phyloP scores from a whole-genome alignment of 1,140 invertebrate species.

The Drosophila pallidifrons region DNA sequence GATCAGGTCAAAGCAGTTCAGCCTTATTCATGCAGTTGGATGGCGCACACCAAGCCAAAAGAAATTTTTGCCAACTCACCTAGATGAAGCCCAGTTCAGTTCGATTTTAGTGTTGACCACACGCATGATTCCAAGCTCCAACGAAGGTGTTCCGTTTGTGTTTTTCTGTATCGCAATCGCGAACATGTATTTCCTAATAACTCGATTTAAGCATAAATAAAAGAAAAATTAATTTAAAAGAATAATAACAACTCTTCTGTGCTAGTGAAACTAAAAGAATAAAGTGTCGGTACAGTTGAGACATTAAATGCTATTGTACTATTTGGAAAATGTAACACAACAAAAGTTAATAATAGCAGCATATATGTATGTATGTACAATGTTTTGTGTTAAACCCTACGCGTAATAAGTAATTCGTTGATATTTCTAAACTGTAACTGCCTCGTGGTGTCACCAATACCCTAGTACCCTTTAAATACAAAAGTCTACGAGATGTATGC shows the following conservation, averaged over 20 bases:
- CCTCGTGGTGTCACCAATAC: no score
- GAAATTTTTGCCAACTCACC: constrained; percentile 45
- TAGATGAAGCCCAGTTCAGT: constrained; percentile 56
- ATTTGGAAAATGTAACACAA: not conserved
- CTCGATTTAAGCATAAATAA: not conserved
- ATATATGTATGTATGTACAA: no score
- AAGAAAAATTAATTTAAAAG: not conserved
- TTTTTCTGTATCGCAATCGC: not conserved
- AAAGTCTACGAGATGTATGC: no score
- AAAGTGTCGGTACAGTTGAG: not conserved
- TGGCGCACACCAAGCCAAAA: not conserved
- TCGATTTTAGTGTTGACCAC: constrained; percentile 47
- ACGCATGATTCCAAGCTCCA: constrained; percentile 41
- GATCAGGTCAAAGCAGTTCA: not conserved
- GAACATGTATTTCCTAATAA: not conserved
- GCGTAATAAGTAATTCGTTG: no score
- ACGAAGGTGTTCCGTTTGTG: not conserved
- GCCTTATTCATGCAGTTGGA: constrained; percentile 18
- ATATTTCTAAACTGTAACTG: no score
- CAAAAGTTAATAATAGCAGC: no score
- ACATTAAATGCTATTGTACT: not conserved
- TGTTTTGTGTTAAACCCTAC: no score
- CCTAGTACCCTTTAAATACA: no score
- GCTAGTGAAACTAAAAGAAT: not conserved
- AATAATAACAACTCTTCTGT: not conserved